Evolutionary conservation across 2,113 vertebrate genomes (phyloP).

Genomic region (Falco punctatus): DNA sequence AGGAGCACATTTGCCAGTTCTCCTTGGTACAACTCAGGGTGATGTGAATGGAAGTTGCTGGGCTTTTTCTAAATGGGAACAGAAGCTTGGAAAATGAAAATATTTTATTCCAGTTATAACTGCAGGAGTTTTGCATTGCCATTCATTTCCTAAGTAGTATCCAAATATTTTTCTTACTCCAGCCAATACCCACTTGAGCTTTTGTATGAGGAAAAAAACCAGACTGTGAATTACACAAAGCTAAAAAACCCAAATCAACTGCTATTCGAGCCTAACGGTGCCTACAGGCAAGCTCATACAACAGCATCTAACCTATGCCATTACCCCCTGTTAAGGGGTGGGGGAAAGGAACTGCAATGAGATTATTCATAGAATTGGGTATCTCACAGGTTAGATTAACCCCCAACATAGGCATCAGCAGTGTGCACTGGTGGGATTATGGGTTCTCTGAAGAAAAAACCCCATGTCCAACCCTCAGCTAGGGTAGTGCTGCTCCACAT

Average conservation of each 20-base stretch:
- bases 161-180: not conserved
- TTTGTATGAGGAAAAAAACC: constrained; percentile 2
- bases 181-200: not conserved
- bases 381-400: not conserved
- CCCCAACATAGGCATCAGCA: not conserved
- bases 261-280: not conserved
- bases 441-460: not conserved
- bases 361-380: not conserved
- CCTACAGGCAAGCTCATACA: not conserved
- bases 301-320: not conserved
- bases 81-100: not conserved
- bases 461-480: not conserved
- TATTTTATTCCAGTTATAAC: constrained; percentile 45
- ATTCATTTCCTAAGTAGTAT: constrained; percentile 18
- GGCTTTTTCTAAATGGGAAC: not conserved
- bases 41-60: not conserved
- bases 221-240: not conserved
- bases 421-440: not conserved
- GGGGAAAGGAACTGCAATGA: not conserved
- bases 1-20: not conserved
- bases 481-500: not conserved
- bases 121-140: constrained; percentile 34
- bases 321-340: not conserved
- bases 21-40: not conserved
- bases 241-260: not conserved